Evolutionary conservation across 1,140 invertebrate species (phyloP), one percentile per base, ranked within the genome.

Genomic region (Scylla paramamosain): DNA sequence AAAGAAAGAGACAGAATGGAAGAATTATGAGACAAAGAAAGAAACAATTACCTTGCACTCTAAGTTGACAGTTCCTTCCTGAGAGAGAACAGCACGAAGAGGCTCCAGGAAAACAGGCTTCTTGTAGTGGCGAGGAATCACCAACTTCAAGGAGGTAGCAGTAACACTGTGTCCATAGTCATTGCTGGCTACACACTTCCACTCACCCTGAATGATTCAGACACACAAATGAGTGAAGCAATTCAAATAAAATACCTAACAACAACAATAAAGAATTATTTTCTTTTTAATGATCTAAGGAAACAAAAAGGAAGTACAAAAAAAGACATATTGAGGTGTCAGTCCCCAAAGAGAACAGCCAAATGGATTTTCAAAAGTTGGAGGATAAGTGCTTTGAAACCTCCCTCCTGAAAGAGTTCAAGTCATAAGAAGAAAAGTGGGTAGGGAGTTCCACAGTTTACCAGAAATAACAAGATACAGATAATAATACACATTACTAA

Each of bases 141-240:
- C 98, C 67, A 99, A 97, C 97, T 98, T 98, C 0, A 99, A 97
- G 96, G 98, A 99, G 97, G 98, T 98, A 0, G 98, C 98, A 0
- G 98, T 99, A 28, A 98, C 98, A 96, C 98, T 98, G 96, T 98
- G 98, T 0, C 98, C 98, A 96, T 98, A 99, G 96, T 99, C 98
- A 97, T 99, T 99, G 52, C 98, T 98, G 0, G 98, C 98, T 4
- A 99, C 98, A 97, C 98, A 99, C 96, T 99, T 99, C 98, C 98
- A 99, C 96, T 99, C 98, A 0, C 98, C 98, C 97, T 98, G 91
- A 4, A 84, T 31, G 28, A 94, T 29, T 12, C 20, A 31, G 6
- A 87, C 29, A 67, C 67, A 77, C 52, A 59, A 59, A 59, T 59
- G 52, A 59, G 16, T 59, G 52, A 59, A 59, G 16, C 10, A 83